Evolutionary conservation across 2,113 vertebrate species (phyloP), one percentile per base, ranked within the genome.

Genomic region (Nematolebias whitei): DNA sequence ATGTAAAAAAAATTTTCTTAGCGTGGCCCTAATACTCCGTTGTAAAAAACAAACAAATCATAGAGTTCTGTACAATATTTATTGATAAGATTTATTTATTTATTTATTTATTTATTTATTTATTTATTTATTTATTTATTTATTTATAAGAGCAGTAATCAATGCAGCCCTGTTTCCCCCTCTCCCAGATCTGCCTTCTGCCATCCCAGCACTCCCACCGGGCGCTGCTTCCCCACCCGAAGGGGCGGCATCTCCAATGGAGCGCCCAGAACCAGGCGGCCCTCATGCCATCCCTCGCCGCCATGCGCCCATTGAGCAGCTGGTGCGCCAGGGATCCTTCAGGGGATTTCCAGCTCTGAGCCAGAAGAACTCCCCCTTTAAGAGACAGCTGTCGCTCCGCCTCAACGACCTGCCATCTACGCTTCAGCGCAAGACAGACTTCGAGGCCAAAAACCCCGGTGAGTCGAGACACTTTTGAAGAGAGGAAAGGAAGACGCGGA

Each of bases 321-420:
- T 97, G 79, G 96, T 96, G 50, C 93, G 96, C 3, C 96, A 97
- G 64, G 96, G 96, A 40, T 97, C 95, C 2, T 97, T 97, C 85
- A 90, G 96, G 0, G 96, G 96, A 15, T 97, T 97, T 74, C 96
- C 96, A 0, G 93, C 95, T 0, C 94, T 97, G 41, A 96, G 95
- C 84, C 93, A 95, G 92, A 96, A 95, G 84, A 96, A 96, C 87
- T 97, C 96, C 0, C 96, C 96, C 11, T 97, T 97, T 83, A 97
- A 97, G 85, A 89, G 95, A 29, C 96, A 97, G 88, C 93, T 97
- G 82, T 97, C 95, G 10, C 91, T 97, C 11, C 90, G 95, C 22
- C 93, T 97, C 63, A 96, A 96, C 7, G 96, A 97, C 83, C 93
- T 97, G 75, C 96, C 96, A 0, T 97, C 96, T 65, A 97, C 94